Evolutionary conservation across 2,888 invertebrate genomes (phyloP).

Genomic region (Parnassius glacialis): DNA sequence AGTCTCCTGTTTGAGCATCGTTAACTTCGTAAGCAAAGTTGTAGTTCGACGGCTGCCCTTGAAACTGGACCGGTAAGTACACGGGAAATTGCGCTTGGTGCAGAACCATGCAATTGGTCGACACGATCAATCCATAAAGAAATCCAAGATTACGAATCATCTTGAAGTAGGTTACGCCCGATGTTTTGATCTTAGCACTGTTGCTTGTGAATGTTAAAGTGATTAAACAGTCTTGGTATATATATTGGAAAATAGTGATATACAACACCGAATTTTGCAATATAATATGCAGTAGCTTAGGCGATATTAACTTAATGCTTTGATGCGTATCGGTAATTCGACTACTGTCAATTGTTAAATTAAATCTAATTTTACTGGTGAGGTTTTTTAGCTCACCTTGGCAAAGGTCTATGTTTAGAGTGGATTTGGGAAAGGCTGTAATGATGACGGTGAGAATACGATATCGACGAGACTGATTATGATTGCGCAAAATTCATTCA

Average conservation of each 20-base stretch:
- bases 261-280: constrained; percentile 14
- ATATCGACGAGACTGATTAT: too few relatives aligned
- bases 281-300: constrained; percentile 4
- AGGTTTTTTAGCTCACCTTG: too few relatives aligned
- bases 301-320: too few relatives aligned
- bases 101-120: constrained; percentile 57
- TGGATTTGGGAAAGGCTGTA: too few relatives aligned
- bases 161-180: background rate
- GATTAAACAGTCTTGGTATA: background rate
- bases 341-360: too few relatives aligned
- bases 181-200: background rate
- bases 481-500: too few relatives aligned
- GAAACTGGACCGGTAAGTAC: constrained; percentile 32
- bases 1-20: constrained; percentile 76
- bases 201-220: constrained; percentile 2
- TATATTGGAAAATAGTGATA: constrained; percentile 12
- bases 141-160: constrained; percentile 29
- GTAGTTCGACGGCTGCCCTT: constrained; percentile 48
- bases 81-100: constrained; percentile 47
- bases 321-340: too few relatives aligned
- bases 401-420: too few relatives aligned
- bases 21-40: constrained; percentile 80
- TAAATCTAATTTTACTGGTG: too few relatives aligned
- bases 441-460: too few relatives aligned
- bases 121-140: constrained; percentile 48